A percentile compares a stretch with the other conserved stretches of the same genome.
phyloP scores from a whole-genome alignment of 2,888 invertebrate species.

The Eubasilissa splendida region DNA sequence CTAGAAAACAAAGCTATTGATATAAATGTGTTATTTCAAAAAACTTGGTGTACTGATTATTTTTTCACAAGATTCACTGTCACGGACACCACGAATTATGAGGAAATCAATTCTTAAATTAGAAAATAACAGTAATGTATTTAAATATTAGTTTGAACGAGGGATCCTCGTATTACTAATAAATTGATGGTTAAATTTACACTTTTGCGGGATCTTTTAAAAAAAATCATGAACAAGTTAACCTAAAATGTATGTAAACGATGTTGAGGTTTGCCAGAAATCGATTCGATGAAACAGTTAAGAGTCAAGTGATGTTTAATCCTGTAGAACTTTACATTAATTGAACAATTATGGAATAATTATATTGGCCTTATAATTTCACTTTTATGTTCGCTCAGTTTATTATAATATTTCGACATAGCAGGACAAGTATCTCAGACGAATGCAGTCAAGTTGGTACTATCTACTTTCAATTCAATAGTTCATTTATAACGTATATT shows the following conservation, averaged over 20 bases:
- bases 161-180: neutral
- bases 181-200: neutral
- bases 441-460: slow-evolving; percentile 28
- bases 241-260: slow-evolving; percentile 11
- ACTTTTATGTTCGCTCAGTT: slow-evolving; percentile 24
- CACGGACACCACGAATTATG: too few species aligned
- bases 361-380: neutral
- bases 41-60: neutral
- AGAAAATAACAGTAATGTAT: too few species aligned
- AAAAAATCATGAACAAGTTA: slow-evolving; percentile 17
- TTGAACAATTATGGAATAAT: neutral
- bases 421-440: slow-evolving; percentile 3
- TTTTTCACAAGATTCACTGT: neutral
- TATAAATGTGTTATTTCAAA: neutral
- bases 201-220: neutral
- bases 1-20: neutral
- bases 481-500: neutral
- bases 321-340: too few species aligned
- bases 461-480: neutral
- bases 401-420: slow-evolving; percentile 14
- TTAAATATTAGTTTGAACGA: too few species aligned
- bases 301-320: too few species aligned
- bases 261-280: neutral
- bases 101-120: too few species aligned
- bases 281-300: too few species aligned